These are phyloP conservation scores for Trachelus iudaicus DNA, from an alignment of 2,888 invertebrate species.

Conservation along the genomic window DNA sequence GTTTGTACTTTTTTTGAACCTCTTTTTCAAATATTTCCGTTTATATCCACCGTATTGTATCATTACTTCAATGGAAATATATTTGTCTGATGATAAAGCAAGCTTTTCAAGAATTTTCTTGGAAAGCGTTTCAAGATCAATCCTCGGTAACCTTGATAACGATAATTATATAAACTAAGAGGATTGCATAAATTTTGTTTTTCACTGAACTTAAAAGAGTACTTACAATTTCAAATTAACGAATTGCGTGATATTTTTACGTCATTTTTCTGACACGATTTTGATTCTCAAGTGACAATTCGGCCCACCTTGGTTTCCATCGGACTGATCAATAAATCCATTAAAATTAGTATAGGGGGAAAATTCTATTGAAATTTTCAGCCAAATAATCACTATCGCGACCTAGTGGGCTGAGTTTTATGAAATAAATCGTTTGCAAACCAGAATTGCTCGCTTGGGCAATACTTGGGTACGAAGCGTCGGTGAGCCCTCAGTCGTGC, in stretches of 20 bases:
- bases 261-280: neutral
- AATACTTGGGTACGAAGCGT: neutral
- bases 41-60: too few species aligned
- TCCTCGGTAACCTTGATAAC: too few species aligned
- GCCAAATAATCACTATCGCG: neutral
- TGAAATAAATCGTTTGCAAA: neutral
- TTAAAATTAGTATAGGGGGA: neutral
- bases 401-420: neutral
- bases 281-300: neutral
- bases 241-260: neutral
- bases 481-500: neutral
- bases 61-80: too few species aligned
- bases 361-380: too few species aligned
- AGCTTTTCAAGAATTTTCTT: too few species aligned
- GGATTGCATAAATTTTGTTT: too few species aligned
- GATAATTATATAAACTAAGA: too few species aligned
- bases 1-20: too few species aligned
- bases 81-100: too few species aligned
- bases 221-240: neutral
- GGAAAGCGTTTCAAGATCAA: too few species aligned
- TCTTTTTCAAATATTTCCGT: too few species aligned
- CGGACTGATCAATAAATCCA: neutral
- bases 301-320: neutral
- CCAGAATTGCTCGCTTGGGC: neutral
- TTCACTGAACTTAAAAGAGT: neutral